phyloP scores from a whole-genome alignment of 2,888 invertebrate species.

The Aproaerema taeniolella region DNA sequence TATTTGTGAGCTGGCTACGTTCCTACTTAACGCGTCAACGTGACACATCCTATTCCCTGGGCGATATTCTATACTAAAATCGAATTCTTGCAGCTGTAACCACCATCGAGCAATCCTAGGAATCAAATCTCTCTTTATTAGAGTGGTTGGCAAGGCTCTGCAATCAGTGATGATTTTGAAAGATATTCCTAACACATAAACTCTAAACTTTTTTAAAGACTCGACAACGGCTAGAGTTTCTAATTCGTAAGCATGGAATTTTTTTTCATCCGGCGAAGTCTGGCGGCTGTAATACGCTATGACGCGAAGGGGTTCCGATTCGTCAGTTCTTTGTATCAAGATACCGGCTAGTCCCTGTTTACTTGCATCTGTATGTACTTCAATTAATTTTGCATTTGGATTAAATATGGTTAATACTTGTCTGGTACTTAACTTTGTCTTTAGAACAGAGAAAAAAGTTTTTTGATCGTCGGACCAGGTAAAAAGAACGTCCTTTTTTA shows the following conservation, averaged over 20 bases:
- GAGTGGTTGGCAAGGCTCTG: background rate
- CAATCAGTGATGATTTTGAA: conserved; percentile 1
- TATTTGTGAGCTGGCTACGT: background rate
- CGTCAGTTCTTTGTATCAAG: background rate
- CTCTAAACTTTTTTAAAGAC: background rate
- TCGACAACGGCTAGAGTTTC: conserved; percentile 1
- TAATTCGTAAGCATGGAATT: background rate
- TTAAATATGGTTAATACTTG: background rate
- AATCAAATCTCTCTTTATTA: conserved; percentile 2
- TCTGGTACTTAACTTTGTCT: background rate
- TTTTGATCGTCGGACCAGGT: background rate
- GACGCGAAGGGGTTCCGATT: background rate
- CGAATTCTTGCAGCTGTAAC: conserved; percentile 4
- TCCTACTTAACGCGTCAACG: background rate
- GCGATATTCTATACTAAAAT: background rate
- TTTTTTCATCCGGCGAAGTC: background rate
- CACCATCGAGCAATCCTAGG: conserved; percentile 5
- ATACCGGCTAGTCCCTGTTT: background rate
- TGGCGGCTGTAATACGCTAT: background rate
- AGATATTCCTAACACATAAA: background rate
- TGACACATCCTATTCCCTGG: background rate
- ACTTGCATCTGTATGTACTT: background rate
- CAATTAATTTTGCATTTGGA: background rate
- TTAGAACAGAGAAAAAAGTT: background rate
- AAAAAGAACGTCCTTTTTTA: conserved; percentile 3